Conservation (phyloP, 2,113 vertebrate genomes). For the Callocephalon fimbriatum region DNA sequence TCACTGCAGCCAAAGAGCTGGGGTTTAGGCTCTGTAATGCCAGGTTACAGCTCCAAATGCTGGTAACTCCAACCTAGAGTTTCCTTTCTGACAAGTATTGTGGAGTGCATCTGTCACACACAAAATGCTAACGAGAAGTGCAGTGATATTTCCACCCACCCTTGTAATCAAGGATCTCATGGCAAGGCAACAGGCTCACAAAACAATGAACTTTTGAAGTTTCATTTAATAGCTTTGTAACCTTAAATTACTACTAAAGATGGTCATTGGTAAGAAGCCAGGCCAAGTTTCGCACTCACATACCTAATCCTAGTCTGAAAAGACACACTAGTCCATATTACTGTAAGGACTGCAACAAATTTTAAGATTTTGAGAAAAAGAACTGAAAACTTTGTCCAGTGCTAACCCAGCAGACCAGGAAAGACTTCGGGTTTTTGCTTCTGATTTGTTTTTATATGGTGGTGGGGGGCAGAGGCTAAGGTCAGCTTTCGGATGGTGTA, state of each 20-base stretch:
- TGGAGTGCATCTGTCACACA: neutral
- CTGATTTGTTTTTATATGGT: neutral
- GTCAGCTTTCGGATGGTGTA: neutral
- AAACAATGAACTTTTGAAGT: neutral
- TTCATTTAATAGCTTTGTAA: neutral
- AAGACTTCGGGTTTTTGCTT: neutral
- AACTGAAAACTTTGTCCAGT: neutral
- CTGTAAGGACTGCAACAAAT: neutral
- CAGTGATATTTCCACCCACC: neutral
- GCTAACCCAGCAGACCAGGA: slow-evolving; percentile 31
- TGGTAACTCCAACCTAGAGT: neutral
- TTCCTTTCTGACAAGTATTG: neutral
- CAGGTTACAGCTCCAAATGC: neutral
- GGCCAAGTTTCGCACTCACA: neutral
- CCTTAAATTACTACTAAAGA: neutral
- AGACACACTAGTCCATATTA: neutral
- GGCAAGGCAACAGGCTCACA: slow-evolving; percentile 52
- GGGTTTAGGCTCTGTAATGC: neutral
- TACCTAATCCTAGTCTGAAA: neutral
- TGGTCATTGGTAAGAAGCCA: neutral
- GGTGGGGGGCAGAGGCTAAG: neutral
- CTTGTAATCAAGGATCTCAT: slow-evolving; percentile 1
- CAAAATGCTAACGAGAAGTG: neutral
- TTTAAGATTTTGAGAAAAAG: neutral
- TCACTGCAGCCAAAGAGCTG: neutral